phyloP scores from a whole-genome alignment of 2,888 invertebrate genomes.

The Mallateleia sp. region DNA sequence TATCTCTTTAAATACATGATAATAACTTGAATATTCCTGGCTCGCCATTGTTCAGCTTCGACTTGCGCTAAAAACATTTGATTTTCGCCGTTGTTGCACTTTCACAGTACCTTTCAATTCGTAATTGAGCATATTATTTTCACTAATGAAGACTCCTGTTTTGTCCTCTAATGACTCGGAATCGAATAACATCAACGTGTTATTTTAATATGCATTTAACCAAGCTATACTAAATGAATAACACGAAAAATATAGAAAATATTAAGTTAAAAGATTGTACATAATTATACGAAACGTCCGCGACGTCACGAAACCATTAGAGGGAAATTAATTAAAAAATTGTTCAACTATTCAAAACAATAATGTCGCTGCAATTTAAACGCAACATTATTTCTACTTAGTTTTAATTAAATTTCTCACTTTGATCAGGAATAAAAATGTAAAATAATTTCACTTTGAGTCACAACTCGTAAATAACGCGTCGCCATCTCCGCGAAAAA shows the following conservation, averaged over 20 bases:
- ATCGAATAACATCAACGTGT: neutral
- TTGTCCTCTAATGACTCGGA: neutral
- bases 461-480: slow-evolving; percentile 84
- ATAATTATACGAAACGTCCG: too few relatives aligned
- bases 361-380: too few relatives aligned
- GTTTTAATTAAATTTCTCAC: too few relatives aligned
- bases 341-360: too few relatives aligned
- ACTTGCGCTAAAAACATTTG: slow-evolving; percentile 59
- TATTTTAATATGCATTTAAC: neutral
- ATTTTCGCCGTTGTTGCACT: slow-evolving; percentile 55
- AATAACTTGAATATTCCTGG: slow-evolving; percentile 62
- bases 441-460: too few relatives aligned
- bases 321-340: too few relatives aligned
- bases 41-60: slow-evolving; percentile 67
- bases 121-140: slow-evolving; percentile 59
- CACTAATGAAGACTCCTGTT: slow-evolving; percentile 36
- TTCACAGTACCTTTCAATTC: slow-evolving; percentile 30
- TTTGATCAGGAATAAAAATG: too few relatives aligned
- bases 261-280: too few relatives aligned
- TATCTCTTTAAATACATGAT: slow-evolving; percentile 71
- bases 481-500: slow-evolving; percentile 79
- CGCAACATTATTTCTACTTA: too few relatives aligned
- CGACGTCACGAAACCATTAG: too few relatives aligned
- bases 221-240: too few relatives aligned
- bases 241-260: too few relatives aligned